A percentile compares a stretch with the other conserved stretches of the same genome.
Conservation (phyloP, 2,113 vertebrate species). For the Patagioenas fasciata region DNA sequence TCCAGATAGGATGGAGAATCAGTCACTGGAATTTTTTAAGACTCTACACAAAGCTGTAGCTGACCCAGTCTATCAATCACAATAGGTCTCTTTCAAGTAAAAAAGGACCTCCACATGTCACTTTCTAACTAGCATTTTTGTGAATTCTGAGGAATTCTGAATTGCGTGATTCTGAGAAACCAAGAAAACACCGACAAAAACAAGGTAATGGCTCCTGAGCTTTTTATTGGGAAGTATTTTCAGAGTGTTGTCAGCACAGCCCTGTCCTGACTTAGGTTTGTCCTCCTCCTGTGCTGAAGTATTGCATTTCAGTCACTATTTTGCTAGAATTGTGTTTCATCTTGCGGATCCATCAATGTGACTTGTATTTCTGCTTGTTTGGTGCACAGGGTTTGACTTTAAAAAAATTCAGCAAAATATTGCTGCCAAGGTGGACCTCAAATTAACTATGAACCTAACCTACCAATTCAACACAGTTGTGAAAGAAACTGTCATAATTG, state of each 20-base stretch:
- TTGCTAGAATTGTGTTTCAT: background rate
- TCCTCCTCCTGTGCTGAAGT: background rate
- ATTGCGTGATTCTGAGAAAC: background rate
- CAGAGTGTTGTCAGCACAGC: rapidly evolving
- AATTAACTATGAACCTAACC: background rate
- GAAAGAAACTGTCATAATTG: background rate
- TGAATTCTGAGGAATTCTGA: background rate
- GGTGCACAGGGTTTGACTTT: background rate
- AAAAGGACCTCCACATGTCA: background rate
- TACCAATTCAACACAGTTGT: background rate
- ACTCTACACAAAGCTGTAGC: background rate
- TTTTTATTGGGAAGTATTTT: background rate
- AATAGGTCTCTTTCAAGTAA: background rate
- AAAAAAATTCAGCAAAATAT: background rate
- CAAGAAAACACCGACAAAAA: background rate
- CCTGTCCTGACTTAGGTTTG: background rate
- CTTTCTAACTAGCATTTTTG: background rate
- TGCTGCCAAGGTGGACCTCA: background rate
- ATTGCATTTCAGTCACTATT: background rate
- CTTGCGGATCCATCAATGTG: background rate
- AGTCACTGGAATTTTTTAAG: background rate
- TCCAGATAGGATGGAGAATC: background rate
- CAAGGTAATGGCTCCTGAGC: background rate
- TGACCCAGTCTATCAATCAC: rapidly evolving
- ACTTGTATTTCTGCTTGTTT: background rate